A percentile compares a stretch with the other conserved stretches of the same genome.
Conservation (phyloP, 2,797 vertebrate species). For the Agapornis canus region DNA sequence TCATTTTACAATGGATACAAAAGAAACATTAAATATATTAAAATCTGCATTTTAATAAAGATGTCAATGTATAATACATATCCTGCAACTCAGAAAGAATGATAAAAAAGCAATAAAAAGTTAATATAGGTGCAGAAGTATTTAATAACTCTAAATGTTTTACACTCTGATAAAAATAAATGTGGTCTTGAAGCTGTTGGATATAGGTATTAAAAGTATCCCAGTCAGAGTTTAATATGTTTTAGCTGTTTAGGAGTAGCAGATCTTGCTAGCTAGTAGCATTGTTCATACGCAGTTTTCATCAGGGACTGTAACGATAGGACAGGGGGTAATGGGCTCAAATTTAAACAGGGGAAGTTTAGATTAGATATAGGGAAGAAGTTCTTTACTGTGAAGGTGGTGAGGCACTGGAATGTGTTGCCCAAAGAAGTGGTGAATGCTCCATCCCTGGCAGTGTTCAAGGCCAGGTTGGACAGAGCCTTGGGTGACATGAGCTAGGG, state of each 20-base stretch:
- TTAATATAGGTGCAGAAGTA: constrained; percentile 69
- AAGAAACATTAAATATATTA: constrained; percentile 81
- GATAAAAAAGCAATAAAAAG: constrained; percentile 77
- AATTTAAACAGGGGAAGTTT: background rate
- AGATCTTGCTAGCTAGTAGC: background rate
- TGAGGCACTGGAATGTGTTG: background rate
- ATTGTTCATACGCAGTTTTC: background rate
- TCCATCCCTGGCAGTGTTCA: background rate
- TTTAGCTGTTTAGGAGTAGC: background rate
- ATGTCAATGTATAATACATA: constrained; percentile 76
- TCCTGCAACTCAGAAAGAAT: constrained; percentile 64
- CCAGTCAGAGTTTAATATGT: background rate
- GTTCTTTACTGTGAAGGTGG: background rate
- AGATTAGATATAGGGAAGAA: background rate
- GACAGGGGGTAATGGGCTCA: background rate
- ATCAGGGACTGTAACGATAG: background rate
- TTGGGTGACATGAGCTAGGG: background rate
- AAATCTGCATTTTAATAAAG: constrained; percentile 82
- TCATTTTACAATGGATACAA: constrained; percentile 75
- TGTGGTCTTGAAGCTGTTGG: constrained; percentile 44
- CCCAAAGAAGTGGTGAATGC: background rate
- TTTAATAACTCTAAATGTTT: constrained; percentile 75
- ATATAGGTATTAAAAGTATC: background rate
- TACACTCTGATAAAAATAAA: constrained; percentile 66
- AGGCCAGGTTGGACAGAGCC: background rate